Conservation (phyloP, 2,888 invertebrate genomes). For the Euproctis similis region DNA sequence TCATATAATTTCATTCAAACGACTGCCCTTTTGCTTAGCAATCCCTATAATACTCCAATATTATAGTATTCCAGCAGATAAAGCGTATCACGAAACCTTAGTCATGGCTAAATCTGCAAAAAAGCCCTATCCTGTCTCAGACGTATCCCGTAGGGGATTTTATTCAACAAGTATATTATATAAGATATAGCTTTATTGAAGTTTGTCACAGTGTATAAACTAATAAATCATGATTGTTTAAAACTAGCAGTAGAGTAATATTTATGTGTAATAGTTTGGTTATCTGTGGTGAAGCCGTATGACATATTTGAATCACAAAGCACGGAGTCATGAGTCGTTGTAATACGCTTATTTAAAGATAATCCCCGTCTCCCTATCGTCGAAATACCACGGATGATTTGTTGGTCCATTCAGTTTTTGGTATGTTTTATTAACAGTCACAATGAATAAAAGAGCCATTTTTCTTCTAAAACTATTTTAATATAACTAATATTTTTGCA, state of each 20-base stretch:
- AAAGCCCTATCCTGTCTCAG: conserved; percentile 38
- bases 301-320: conserved; percentile 56
- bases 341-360: conserved; percentile 68
- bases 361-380: conserved; percentile 43
- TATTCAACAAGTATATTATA: conserved; percentile 16
- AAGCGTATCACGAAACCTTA: conserved; percentile 43
- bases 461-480: no score
- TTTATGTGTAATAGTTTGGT: conserved; percentile 1
- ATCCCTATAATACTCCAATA: conserved; percentile 20
- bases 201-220: conserved; percentile 21
- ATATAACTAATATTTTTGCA: no score
- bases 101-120: conserved; percentile 45
- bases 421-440: conserved; percentile 17
- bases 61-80: conserved; percentile 35
- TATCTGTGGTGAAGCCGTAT: conserved; percentile 39
- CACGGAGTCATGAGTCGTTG: conserved; percentile 39
- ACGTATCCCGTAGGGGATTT: conserved; percentile 37
- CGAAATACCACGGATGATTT: conserved; percentile 39
- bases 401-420: conserved; percentile 21
- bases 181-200: conserved; percentile 11
- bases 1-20: neutral
- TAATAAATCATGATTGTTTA: conserved; percentile 1
- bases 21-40: neutral
- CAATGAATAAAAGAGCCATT: neutral
- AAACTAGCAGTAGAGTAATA: conserved; percentile 10